Conservation (phyloP, 2,113 vertebrate species). For the Eleginops maclovinus region DNA sequence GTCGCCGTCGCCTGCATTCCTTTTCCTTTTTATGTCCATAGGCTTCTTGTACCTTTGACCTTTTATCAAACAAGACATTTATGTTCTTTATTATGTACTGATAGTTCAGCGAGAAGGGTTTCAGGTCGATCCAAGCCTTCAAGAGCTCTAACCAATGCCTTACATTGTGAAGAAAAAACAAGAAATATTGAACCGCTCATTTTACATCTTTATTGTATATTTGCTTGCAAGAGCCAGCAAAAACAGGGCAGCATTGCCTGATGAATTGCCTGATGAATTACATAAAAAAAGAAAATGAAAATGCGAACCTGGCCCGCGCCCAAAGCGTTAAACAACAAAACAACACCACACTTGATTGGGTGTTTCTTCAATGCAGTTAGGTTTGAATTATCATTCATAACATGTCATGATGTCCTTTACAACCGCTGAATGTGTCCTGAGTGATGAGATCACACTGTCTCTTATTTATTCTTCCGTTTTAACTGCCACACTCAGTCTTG, state of each 20-base stretch:
- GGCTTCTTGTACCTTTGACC: too few relatives aligned
- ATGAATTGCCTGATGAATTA: background rate
- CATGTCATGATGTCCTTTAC: background rate
- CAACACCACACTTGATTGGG: background rate
- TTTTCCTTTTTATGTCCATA: too few relatives aligned
- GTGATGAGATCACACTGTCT: background rate
- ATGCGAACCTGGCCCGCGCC: background rate
- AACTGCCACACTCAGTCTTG: background rate
- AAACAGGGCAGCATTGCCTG: background rate
- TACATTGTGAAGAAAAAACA: background rate
- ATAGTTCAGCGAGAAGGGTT: background rate
- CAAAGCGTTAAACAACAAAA: background rate
- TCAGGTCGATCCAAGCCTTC: background rate
- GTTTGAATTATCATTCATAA: background rate
- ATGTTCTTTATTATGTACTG: background rate
- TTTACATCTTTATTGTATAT: background rate
- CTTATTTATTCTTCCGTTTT: background rate
- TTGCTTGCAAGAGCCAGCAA: background rate
- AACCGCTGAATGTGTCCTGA: constrained; percentile 9
- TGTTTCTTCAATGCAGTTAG: background rate
- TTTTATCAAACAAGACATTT: too few relatives aligned
- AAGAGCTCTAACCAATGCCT: too few relatives aligned
- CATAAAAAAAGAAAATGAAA: background rate
- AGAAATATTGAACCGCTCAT: background rate
- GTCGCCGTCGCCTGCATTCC: background rate